Evolutionary conservation across 2,113 vertebrate species (phyloP).

Genomic region (Aspidoscelis tigris): DNA sequence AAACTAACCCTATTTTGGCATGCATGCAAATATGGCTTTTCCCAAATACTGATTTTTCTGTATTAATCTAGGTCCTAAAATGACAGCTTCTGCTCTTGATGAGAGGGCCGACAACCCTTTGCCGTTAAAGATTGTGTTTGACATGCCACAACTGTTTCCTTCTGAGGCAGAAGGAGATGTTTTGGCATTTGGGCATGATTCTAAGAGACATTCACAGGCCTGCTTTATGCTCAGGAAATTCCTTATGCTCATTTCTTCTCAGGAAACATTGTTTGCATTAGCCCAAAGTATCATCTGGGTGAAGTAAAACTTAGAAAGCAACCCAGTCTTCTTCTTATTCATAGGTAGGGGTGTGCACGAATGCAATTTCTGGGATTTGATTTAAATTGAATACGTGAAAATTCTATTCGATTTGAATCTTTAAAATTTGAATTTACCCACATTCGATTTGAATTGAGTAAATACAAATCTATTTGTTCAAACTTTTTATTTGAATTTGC

Average conservation of each 20-base stretch:
- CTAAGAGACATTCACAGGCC: not conserved
- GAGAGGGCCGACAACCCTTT: not conserved
- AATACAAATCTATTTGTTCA: no score
- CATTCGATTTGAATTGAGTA: no score
- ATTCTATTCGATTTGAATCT: no score
- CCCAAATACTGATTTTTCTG: slow-evolving; percentile 1
- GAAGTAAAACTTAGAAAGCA: not conserved
- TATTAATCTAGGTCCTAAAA: not conserved
- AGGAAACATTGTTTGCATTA: not conserved
- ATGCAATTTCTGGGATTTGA: no score
- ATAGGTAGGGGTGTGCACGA: no score
- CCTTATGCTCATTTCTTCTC: not conserved
- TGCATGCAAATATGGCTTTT: not conserved
- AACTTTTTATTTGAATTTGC: no score
- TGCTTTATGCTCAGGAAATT: not conserved
- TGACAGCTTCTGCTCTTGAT: not conserved
- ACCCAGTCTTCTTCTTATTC: not conserved
- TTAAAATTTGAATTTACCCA: no score
- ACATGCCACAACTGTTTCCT: not conserved
- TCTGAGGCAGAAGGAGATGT: not conserved
- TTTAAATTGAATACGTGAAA: no score
- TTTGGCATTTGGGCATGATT: not conserved
- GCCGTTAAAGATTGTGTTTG: slow-evolving; percentile 1
- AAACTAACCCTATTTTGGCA: not conserved
- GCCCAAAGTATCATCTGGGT: not conserved